A percentile compares a stretch with the other conserved stretches of the same genome.
These are phyloP conservation scores for Herpailurus yagouaroundi DNA, from an alignment of 2,113 vertebrate species.

Conservation along the genomic window DNA sequence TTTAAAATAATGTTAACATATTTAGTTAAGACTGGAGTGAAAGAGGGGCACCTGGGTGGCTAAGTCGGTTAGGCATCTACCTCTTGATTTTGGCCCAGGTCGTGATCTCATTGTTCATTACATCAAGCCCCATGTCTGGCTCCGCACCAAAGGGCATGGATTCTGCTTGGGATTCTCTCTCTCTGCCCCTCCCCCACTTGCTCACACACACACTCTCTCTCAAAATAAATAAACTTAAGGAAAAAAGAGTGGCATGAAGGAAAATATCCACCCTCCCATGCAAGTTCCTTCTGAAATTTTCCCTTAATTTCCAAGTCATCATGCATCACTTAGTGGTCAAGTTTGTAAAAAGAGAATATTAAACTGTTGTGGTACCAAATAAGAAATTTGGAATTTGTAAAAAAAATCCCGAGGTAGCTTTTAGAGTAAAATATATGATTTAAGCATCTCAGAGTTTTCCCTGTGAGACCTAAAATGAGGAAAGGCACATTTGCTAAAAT, in stretches of 20 bases:
- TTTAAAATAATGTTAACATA: background rate
- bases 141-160: accelerated
- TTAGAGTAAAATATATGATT: background rate
- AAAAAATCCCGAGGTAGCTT: background rate
- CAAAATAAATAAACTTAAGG: no score
- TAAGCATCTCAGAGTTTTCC: background rate
- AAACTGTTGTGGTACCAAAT: background rate
- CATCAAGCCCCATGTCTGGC: no score
- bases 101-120: no score
- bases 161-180: no score
- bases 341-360: background rate
- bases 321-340: accelerated
- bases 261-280: accelerated
- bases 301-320: background rate
- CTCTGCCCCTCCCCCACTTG: no score
- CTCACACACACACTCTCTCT: no score
- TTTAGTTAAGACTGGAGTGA: background rate
- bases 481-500: background rate
- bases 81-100: no score
- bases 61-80: no score
- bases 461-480: background rate
- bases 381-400: background rate
- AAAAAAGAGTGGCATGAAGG: background rate
- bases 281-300: background rate
- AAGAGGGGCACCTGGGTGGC: background rate